phyloP scores from a whole-genome alignment of 2,113 vertebrate species.

The Ariopsis seemanni region DNA sequence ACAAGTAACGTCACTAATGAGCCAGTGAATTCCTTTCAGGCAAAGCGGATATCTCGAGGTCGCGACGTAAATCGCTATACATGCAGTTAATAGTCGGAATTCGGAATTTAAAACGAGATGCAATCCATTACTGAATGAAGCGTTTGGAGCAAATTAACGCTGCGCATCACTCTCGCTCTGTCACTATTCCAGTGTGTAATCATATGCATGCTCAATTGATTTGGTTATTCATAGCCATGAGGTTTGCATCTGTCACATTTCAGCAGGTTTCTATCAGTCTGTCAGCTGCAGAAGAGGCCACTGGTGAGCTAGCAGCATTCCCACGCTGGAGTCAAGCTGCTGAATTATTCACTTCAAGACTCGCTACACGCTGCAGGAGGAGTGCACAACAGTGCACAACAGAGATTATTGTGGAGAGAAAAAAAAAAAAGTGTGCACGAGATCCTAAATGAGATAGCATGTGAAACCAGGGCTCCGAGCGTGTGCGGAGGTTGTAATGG shows the following conservation, averaged over 20 bases:
- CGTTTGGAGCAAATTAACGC: slow-evolving; percentile 24
- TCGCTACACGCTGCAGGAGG: background rate
- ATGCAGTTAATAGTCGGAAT: slow-evolving; percentile 4
- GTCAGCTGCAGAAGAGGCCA: slow-evolving; percentile 10
- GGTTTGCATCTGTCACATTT: slow-evolving; percentile 27
- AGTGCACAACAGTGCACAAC: slow-evolving; percentile 18
- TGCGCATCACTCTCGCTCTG: slow-evolving; percentile 24
- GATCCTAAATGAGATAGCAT: slow-evolving; percentile 38
- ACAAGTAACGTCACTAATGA: slow-evolving; percentile 15
- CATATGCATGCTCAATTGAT: slow-evolving; percentile 24
- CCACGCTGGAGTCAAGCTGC: slow-evolving; percentile 60
- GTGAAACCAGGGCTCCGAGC: slow-evolving; percentile 4
- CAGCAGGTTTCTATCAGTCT: slow-evolving; percentile 41
- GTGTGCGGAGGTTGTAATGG: slow-evolving; percentile 1
- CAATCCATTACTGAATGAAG: slow-evolving; percentile 27
- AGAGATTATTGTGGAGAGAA: background rate
- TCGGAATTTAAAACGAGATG: background rate
- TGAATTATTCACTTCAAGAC: slow-evolving; percentile 67
- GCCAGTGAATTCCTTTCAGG: slow-evolving; percentile 11
- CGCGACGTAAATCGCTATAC: background rate
- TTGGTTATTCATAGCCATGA: slow-evolving; percentile 18
- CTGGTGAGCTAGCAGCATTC: slow-evolving; percentile 68
- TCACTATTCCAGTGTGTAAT: slow-evolving; percentile 9
- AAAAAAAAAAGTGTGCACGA: background rate
- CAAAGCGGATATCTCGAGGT: slow-evolving; percentile 2